A percentile compares a stretch with the other conserved stretches of the same genome.
These are phyloP conservation scores for Stenichneumon culpator DNA, from an alignment of 2,888 invertebrate genomes.

Conservation along the genomic window DNA sequence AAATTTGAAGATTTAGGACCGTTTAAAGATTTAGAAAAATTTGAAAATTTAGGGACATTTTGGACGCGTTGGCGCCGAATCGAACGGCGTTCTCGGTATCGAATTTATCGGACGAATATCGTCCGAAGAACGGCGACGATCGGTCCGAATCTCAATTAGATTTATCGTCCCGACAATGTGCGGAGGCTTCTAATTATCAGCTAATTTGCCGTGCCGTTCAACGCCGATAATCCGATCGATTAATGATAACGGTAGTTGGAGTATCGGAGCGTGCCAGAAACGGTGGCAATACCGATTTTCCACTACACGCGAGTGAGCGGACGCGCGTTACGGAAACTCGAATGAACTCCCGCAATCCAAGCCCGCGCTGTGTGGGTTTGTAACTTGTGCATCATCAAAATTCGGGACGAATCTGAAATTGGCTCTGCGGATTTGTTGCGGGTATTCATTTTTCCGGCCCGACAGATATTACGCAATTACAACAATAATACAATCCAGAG, in stretches of 20 bases:
- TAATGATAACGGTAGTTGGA: conserved; percentile 15
- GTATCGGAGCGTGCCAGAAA: neutral
- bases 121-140: neutral
- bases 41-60: neutral
- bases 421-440: neutral
- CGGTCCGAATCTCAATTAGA: conserved; percentile 5
- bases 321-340: neutral
- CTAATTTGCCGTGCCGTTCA: conserved; percentile 3
- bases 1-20: too few relatives aligned
- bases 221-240: conserved; percentile 18
- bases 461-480: conserved; percentile 33
- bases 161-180: neutral
- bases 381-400: neutral
- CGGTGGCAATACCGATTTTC: conserved; percentile 3
- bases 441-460: neutral
- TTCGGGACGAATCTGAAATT: neutral
- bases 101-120: neutral
- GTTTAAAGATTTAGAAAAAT: too few relatives aligned
- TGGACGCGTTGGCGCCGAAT: neutral
- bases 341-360: neutral
- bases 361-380: neutral
- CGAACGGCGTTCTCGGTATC: neutral
- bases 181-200: conserved; percentile 15
- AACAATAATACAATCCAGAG: conserved; percentile 52
- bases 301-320: neutral